Percentiles rank a stretch among this genome's conserved stretches.
Evolutionary conservation across 2,797 vertebrate species (phyloP).

Genomic region (Premnoplex brunnescens): DNA sequence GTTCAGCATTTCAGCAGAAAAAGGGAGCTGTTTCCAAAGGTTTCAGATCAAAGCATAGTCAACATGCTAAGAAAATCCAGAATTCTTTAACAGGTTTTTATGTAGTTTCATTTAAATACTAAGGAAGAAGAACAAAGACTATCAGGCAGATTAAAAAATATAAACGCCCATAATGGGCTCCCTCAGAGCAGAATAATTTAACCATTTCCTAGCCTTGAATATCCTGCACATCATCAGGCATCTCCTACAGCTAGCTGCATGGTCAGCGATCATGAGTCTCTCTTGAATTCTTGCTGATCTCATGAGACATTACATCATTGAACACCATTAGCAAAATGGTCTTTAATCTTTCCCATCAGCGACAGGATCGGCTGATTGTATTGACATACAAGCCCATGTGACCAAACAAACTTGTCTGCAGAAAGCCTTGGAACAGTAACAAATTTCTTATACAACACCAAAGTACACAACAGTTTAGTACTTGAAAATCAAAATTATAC

Average conservation of each 20-base stretch:
- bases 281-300: background rate
- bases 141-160: background rate
- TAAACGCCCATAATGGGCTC: background rate
- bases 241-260: background rate
- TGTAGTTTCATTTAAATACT: background rate
- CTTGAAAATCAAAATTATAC: background rate
- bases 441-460: background rate
- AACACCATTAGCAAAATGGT: background rate
- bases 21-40: background rate
- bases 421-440: background rate
- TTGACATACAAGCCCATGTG: background rate
- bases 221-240: background rate
- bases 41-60: background rate
- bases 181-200: background rate
- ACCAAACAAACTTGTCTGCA: background rate
- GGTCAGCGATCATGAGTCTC: background rate
- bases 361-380: too few relatives aligned
- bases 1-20: background rate
- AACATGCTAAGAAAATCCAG: background rate
- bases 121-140: background rate
- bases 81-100: background rate
- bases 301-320: background rate
- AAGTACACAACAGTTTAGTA: background rate
- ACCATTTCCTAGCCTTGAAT: background rate
- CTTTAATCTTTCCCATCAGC: background rate